These are phyloP conservation scores for Pediacus dermestoides DNA, from an alignment of 2,888 invertebrate genomes.

Conservation along the genomic window DNA sequence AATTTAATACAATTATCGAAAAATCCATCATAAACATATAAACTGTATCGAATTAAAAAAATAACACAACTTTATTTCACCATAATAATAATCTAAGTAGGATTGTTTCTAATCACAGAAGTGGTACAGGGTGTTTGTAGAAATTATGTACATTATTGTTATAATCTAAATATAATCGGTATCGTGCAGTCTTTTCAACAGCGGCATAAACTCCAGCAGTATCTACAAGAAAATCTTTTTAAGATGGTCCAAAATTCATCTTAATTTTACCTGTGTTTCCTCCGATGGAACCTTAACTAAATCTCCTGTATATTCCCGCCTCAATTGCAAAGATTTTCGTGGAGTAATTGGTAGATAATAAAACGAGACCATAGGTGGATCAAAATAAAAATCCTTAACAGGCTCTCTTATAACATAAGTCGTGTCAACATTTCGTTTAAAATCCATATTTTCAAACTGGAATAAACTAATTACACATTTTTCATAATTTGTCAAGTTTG, in stretches of 20 bases:
- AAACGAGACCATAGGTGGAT: slow-evolving; percentile 9
- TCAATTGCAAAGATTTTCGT: slow-evolving; percentile 15
- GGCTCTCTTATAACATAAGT: slow-evolving; percentile 57
- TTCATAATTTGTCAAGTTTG: no score
- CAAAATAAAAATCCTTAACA: slow-evolving; percentile 14
- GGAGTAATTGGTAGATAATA: slow-evolving; percentile 15
- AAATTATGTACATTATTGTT: no score
- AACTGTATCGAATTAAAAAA: no score
- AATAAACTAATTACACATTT: not conserved
- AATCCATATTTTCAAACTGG: not conserved
- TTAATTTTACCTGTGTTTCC: slow-evolving; percentile 5
- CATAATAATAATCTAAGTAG: no score
- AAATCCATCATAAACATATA: no score
- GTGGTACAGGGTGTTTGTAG: no score
- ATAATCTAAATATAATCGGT: slow-evolving; percentile 11
- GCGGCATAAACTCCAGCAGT: slow-evolving; percentile 27
- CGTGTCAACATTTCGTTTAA: slow-evolving; percentile 55
- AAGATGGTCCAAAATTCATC: not conserved
- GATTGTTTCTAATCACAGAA: no score
- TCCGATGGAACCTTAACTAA: not conserved
- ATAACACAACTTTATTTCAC: no score
- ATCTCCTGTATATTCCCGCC: not conserved
- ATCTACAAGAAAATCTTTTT: slow-evolving; percentile 26
- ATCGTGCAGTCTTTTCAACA: slow-evolving; percentile 20
- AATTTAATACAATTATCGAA: no score